phyloP scores from a whole-genome alignment of 1,140 invertebrate species.

The Homalodisca vitripennis region DNA sequence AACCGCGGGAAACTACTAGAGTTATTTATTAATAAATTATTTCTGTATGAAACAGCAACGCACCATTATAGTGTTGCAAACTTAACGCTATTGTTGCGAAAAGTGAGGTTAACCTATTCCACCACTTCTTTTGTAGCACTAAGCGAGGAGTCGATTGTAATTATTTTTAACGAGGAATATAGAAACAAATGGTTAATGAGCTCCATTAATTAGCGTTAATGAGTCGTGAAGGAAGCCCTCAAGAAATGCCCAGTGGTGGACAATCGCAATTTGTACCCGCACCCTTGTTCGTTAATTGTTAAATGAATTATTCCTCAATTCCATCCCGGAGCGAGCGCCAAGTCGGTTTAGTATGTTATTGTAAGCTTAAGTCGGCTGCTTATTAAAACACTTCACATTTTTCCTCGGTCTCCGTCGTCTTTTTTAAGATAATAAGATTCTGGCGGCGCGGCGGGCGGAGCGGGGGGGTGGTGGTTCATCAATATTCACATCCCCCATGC shows the following conservation, averaged over 20 bases:
- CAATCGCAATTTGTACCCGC: neutral
- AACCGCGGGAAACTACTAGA: too few relatives aligned
- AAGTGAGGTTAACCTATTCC: too few relatives aligned
- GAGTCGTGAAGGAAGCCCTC: neutral
- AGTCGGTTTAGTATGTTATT: constrained; percentile 32
- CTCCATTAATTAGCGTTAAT: neutral
- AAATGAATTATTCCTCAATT: constrained; percentile 8
- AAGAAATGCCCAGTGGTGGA: neutral
- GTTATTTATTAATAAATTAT: too few relatives aligned
- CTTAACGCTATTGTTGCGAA: too few relatives aligned
- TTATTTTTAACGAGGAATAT: too few relatives aligned
- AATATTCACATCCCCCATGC: constrained; percentile 39
- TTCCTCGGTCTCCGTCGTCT: constrained; percentile 35
- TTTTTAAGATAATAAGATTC: constrained; percentile 40
- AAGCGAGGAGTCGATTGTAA: too few relatives aligned
- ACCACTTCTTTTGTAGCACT: too few relatives aligned
- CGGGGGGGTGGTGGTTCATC: constrained; percentile 33
- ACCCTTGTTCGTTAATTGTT: neutral
- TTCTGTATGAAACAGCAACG: too few relatives aligned
- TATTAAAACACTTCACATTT: constrained; percentile 40
- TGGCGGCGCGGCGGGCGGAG: constrained; percentile 29
- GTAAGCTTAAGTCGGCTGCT: constrained; percentile 35
- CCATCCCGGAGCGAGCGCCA: constrained; percentile 11
- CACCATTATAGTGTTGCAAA: too few relatives aligned
- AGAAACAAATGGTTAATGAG: neutral